phyloP scores from a whole-genome alignment of 2,888 invertebrate species.

The Scrobipalpa costella region DNA sequence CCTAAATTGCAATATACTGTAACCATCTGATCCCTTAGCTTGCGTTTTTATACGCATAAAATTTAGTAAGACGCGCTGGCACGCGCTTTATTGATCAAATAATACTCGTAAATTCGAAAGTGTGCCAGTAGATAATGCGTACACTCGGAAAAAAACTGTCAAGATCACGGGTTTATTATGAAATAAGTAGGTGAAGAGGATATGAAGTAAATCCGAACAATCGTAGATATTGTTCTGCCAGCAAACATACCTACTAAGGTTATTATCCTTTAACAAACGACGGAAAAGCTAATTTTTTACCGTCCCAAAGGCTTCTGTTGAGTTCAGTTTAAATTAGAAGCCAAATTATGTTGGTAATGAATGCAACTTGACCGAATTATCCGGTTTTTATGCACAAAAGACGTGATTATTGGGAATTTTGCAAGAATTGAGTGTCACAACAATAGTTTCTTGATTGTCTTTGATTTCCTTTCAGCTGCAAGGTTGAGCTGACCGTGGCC shows the following conservation, averaged over 20 bases:
- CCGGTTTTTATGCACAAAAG: constrained; percentile 17
- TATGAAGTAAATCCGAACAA: constrained; percentile 19
- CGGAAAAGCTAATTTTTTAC: neutral
- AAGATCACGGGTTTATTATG: neutral
- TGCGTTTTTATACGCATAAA: too few species aligned
- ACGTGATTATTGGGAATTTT: constrained; percentile 18
- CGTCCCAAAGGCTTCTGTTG: neutral
- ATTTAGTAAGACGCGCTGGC: too few species aligned
- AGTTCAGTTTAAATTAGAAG: neutral
- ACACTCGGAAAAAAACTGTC: neutral
- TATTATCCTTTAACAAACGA: constrained; percentile 12
- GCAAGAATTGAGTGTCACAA: constrained; percentile 10
- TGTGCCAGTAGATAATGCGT: neutral
- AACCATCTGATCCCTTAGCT: too few species aligned
- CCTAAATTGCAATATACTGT: too few species aligned
- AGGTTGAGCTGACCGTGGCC: constrained; percentile 14
- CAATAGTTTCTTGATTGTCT: constrained; percentile 13
- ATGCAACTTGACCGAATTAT: constrained; percentile 14
- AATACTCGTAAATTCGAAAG: neutral
- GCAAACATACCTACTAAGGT: neutral
- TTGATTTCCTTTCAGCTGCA: constrained; percentile 16
- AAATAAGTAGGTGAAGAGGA: neutral
- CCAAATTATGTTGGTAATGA: constrained; percentile 6
- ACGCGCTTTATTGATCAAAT: too few species aligned
- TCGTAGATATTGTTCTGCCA: neutral